Evolutionary conservation across 2,888 invertebrate genomes (phyloP), one percentile per base, ranked within the genome.

Genomic region (Lasius fuliginosus): DNA sequence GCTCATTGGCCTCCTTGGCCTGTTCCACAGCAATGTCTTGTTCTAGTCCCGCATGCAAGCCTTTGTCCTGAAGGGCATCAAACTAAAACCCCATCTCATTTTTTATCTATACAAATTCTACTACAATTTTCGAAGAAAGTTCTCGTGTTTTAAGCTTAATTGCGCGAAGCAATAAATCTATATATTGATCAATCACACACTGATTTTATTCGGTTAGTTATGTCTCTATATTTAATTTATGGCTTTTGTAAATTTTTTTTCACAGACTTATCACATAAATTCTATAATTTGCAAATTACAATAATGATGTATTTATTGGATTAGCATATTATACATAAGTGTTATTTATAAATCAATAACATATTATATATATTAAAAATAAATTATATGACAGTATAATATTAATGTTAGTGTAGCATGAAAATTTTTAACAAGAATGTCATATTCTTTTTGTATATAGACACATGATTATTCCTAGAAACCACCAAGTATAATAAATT

Each of bases 31-130:
- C 82, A 90, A 84, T 89, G 87, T 92, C 93, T 91, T 94, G 94
- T 83, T 91, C 91, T 92, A 94, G 89, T 90, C 93, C 94, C 74
- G 89, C 94, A 94, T 94, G 94, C 94, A 95, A 92, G 92, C 88
- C 92, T 92, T 94, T 91, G 23, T 95, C 94, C 93, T 94, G 94
- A 91, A 95, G 92, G 90, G 93, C 93, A 86, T 94, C 94, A 92
- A 92, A 94, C 95, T 95, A 95, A 94, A 94, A 93, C 86, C 93
- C 93, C 92, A 89, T 89, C 90, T 89, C 85, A 91, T 89, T 87
- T 49, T 88, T 87, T 71, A 85, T 75, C 60, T 64, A 40, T 84
- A 82, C 36, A 68, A 86, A 65, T 64, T 69, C 67, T 82, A 36
- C 9, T 62, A 56, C 40, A 81, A 83, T 81, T 75, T 2, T 49